A percentile compares a stretch with the other conserved stretches of the same genome.
phyloP scores from a whole-genome alignment of 2,888 invertebrate species.

The Epinotia bilunana region DNA sequence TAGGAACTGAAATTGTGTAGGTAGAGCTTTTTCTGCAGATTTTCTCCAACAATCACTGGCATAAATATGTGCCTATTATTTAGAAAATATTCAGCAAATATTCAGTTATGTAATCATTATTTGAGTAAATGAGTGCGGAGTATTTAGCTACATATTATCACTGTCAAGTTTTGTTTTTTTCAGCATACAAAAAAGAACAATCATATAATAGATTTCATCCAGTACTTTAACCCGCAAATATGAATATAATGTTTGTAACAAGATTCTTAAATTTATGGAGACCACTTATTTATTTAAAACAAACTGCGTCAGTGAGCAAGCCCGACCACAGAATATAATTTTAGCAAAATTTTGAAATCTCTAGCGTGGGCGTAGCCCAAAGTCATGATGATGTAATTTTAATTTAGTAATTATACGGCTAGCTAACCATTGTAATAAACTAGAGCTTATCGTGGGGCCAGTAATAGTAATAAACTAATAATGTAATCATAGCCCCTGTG shows the following conservation, averaged over 20 bases:
- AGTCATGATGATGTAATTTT: conserved; percentile 37
- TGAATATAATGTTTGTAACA: neutral
- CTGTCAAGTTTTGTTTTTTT: too few relatives aligned
- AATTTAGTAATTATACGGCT: conserved; percentile 31
- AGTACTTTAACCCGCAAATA: neutral
- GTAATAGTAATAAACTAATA: conserved; percentile 16
- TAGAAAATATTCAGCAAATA: too few relatives aligned
- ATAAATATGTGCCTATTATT: neutral
- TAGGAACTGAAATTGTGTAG: neutral
- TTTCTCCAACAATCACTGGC: neutral
- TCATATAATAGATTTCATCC: neutral
- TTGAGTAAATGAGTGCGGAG: too few relatives aligned
- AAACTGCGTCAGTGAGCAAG: conserved; percentile 32
- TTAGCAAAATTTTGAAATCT: conserved; percentile 55
- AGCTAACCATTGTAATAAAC: conserved; percentile 27
- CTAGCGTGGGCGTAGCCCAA: conserved; percentile 19
- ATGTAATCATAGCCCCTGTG: conserved; percentile 9
- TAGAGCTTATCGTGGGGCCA: conserved; percentile 10
- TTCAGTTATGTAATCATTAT: too few relatives aligned
- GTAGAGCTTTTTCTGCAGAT: neutral
- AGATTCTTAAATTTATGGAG: neutral
- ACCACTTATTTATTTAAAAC: neutral
- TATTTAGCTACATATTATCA: too few relatives aligned
- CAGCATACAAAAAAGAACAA: too few relatives aligned
- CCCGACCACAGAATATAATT: conserved; percentile 48